A percentile compares a stretch with the other conserved stretches of the same genome.
These are phyloP conservation scores for Crocidura indochinensis DNA, from an alignment of 2,797 vertebrate genomes.

Conservation along the genomic window DNA sequence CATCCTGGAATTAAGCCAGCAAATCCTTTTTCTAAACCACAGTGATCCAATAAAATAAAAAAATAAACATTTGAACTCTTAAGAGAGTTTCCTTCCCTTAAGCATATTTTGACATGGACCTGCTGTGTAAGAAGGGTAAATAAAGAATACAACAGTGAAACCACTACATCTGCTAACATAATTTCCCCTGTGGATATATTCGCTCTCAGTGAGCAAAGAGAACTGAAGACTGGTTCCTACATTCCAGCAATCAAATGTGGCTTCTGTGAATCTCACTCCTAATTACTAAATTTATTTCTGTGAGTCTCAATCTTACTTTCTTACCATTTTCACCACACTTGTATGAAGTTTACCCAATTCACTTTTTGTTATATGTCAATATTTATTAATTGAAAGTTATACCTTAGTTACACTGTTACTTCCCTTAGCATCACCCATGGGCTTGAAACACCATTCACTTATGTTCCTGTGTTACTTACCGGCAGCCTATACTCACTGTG, in stretches of 20 bases:
- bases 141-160: constrained; percentile 27
- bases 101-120: neutral
- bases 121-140: constrained; percentile 21
- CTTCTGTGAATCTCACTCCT: neutral
- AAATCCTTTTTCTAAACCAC: constrained; percentile 17
- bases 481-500: neutral
- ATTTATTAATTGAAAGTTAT: no score
- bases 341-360: neutral
- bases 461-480: no score
- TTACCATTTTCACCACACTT: neutral
- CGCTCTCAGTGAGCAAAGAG: neutral
- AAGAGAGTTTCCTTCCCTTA: constrained; percentile 26
- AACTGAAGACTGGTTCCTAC: neutral
- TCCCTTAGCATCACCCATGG: no score
- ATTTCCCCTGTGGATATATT: neutral
- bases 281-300: neutral
- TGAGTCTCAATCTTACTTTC: neutral
- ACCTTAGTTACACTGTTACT: no score
- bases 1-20: constrained; percentile 1
- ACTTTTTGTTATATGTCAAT: neutral
- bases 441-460: no score
- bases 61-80: neutral
- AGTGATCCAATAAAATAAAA: constrained; percentile 42
- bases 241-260: neutral
- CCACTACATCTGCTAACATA: neutral